These are phyloP conservation scores for Callopanchax toddi DNA, from an alignment of 2,113 vertebrate species.

Conservation along the genomic window DNA sequence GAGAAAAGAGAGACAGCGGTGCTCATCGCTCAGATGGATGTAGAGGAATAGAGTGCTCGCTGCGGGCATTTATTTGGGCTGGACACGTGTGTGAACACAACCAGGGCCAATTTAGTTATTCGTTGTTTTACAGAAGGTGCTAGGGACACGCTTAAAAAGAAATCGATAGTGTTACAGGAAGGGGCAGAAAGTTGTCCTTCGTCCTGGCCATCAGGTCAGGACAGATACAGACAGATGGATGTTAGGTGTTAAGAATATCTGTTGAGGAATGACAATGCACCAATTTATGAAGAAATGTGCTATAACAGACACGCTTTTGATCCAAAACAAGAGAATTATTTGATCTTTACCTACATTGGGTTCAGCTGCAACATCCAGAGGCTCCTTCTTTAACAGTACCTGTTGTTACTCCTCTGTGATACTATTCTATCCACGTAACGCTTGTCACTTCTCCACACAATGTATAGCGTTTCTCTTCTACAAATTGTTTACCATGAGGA, in stretches of 20 bases:
- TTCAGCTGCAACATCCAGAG: slow-evolving; percentile 22
- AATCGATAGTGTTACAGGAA: neutral
- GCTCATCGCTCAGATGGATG: slow-evolving; percentile 18
- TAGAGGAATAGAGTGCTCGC: slow-evolving; percentile 8
- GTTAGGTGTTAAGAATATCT: too few relatives aligned
- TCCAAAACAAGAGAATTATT: slow-evolving; percentile 9
- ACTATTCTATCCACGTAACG: slow-evolving; percentile 29
- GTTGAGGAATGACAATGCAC: neutral
- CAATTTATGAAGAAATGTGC: slow-evolving; percentile 10
- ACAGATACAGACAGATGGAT: too few relatives aligned
- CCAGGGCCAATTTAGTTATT: neutral
- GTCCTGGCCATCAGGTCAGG: neutral
- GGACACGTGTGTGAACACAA: slow-evolving; percentile 11
- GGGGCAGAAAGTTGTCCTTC: neutral
- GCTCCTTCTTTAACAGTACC: slow-evolving; percentile 54
- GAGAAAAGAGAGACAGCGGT: slow-evolving; percentile 4
- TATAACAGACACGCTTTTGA: neutral
- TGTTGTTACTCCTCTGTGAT: slow-evolving; percentile 42
- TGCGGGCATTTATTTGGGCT: slow-evolving; percentile 18
- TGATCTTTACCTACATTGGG: slow-evolving; percentile 5
- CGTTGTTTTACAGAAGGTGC: neutral
- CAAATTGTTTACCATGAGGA: slow-evolving; percentile 50
- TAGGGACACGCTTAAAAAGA: neutral
- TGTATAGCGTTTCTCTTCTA: slow-evolving; percentile 26
- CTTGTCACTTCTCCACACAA: slow-evolving; percentile 12